Percentiles rank a stretch among this genome's conserved stretches.
Conservation (phyloP, 2,797 vertebrate genomes). For the Pempheris klunzingeri region DNA sequence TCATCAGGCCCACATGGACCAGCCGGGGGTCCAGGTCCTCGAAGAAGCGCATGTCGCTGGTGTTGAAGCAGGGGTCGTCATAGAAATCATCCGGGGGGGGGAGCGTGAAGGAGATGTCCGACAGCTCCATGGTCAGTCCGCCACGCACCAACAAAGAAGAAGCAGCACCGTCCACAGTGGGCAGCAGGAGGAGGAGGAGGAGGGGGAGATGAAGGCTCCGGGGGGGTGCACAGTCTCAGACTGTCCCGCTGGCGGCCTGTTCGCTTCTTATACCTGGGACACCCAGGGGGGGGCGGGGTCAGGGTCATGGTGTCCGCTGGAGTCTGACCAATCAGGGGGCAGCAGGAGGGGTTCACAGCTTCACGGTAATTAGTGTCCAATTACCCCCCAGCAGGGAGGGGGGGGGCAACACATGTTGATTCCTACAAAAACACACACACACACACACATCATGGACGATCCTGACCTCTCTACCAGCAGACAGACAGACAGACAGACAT, state of each 20-base stretch:
- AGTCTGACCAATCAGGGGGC: slow-evolving; percentile 78
- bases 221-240: slow-evolving; percentile 62
- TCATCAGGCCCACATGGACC: slow-evolving; percentile 92
- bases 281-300: slow-evolving; percentile 49
- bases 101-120: slow-evolving; percentile 94
- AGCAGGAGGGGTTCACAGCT: slow-evolving; percentile 68
- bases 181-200: not conserved
- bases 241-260: slow-evolving; percentile 51
- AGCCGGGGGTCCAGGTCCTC: slow-evolving; percentile 97
- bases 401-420: too few species aligned
- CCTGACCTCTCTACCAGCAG: too few species aligned
- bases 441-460: too few species aligned
- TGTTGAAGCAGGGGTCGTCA: slow-evolving; percentile 96
- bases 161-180: too few species aligned
- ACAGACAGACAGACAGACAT: too few species aligned
- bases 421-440: too few species aligned
- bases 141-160: not conserved
- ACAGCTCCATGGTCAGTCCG: slow-evolving; percentile 87
- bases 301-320: slow-evolving; percentile 7
- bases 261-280: slow-evolving; percentile 77
- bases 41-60: slow-evolving; percentile 97
- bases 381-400: slow-evolving; percentile 49
- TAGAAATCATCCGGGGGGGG: slow-evolving; percentile 93
- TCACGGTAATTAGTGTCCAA: slow-evolving; percentile 80
- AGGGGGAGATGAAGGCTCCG: not conserved